These are phyloP conservation scores for Steinernema scapterisci DNA, from an alignment of 2,888 invertebrate genomes.

Conservation along the genomic window DNA sequence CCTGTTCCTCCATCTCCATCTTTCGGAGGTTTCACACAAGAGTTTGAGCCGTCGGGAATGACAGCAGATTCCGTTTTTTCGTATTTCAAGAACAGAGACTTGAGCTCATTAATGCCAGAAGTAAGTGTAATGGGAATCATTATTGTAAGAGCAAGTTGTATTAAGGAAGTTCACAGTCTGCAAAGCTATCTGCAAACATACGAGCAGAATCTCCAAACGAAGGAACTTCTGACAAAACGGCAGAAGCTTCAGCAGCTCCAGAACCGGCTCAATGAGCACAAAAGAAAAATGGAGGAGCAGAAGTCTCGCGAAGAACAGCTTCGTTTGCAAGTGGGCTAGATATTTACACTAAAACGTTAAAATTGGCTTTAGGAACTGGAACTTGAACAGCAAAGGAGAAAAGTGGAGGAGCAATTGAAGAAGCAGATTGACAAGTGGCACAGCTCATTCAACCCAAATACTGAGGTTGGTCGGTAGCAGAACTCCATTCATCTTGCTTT, in stretches of 20 bases:
- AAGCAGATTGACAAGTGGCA: slow-evolving; percentile 24
- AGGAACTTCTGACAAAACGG: neutral
- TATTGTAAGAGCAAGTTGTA: neutral
- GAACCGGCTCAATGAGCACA: slow-evolving; percentile 2
- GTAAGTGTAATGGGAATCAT: neutral
- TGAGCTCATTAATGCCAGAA: neutral
- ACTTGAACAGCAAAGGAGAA: slow-evolving; percentile 3
- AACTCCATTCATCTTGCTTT: too few species aligned
- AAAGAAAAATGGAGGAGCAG: slow-evolving; percentile 22
- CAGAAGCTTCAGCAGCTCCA: slow-evolving; percentile 13
- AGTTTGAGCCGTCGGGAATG: neutral
- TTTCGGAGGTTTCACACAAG: neutral
- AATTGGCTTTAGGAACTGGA: neutral
- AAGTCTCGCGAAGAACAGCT: neutral
- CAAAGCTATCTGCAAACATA: slow-evolving; percentile 19
- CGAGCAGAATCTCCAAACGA: slow-evolving; percentile 19
- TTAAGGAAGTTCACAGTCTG: neutral
- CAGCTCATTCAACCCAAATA: slow-evolving; percentile 18
- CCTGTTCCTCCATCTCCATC: neutral
- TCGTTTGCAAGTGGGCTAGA: neutral
- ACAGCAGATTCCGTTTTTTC: slow-evolving; percentile 1
- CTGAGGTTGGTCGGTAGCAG: too few species aligned
- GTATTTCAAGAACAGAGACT: slow-evolving; percentile 12
- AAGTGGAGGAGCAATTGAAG: slow-evolving; percentile 6
- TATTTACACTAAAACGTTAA: neutral